Evolutionary conservation across 2,113 vertebrate species (phyloP), one percentile per base, ranked within the genome.

Genomic region (Narcine bancroftii): DNA sequence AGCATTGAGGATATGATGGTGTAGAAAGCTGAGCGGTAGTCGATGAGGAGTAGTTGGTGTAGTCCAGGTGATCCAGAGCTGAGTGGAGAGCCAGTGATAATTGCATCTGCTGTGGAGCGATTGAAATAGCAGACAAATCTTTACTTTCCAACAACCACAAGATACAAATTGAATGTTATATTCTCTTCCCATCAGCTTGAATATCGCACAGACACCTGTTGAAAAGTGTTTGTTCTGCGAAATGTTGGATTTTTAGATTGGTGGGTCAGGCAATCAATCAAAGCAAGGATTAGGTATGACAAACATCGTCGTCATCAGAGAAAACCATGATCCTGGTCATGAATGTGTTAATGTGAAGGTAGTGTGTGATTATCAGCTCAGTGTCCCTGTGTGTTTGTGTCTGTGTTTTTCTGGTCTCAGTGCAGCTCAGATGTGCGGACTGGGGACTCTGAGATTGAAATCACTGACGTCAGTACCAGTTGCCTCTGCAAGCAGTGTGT

Each of bases 331-430:
- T 42, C 24, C 63, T 91, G 87, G 87, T 42, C 60, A 33, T 91
- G 87, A 91, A 91, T 39, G 87, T 21, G 87, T 91, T 91, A 89
- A 89, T 26, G 17, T 11, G n/a, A 24, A 45, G 85, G 7, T 89
- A 50, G 56, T 65, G 85, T 6, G 36, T 66, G 53, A 63, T n/a
- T 63, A 33, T 42, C 85, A 89, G 85, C 36, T 66, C 3, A 3
- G 56, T 91, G 63, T 66, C 36, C 42, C 36, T 69, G 65, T 91
- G 36, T 69, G 89, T 65, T n/a, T 89, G 56, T 89, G 83, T 60
- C 56, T 63, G 77, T 81, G 33, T 65, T 42, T 91, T 19, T 69
- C 87, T 42, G 39, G 60, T 91, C n/a, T 91, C 63, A 29, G 39
- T 29, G 15, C 63, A 45, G 87, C 87, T 69, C 36, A 42, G 36